Evolutionary conservation across 2,888 invertebrate species (phyloP).

Genomic region (Leptopilina drosophilae): DNA sequence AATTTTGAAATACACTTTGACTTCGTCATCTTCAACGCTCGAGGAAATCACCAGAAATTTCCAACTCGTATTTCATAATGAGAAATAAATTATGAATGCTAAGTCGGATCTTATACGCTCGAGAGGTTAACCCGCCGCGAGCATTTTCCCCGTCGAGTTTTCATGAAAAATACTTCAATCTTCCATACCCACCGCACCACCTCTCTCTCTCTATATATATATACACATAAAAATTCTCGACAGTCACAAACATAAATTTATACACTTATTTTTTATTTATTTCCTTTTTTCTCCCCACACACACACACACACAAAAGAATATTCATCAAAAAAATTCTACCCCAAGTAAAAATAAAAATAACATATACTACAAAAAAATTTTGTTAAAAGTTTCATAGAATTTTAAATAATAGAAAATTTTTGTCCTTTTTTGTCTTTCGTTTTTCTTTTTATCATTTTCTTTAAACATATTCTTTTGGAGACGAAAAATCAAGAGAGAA

Average conservation of each 20-base stretch:
- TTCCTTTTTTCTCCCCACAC: neutral
- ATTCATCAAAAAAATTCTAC: neutral
- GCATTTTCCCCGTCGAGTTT: slow-evolving; percentile 14
- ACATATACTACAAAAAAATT: too few relatives aligned
- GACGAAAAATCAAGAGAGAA: neutral
- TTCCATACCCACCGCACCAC: neutral
- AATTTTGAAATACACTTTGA: neutral
- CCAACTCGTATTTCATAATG: slow-evolving; percentile 27
- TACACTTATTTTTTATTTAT: too few relatives aligned
- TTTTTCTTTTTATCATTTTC: too few relatives aligned
- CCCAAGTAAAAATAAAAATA: neutral
- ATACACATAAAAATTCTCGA: neutral
- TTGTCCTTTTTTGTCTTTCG: too few relatives aligned
- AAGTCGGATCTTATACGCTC: slow-evolving; percentile 11
- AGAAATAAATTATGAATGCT: slow-evolving; percentile 27
- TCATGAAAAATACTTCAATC: slow-evolving; percentile 12
- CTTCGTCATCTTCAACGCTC: neutral
- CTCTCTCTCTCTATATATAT: too few relatives aligned
- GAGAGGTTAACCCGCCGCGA: slow-evolving; percentile 3
- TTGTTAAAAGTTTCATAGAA: neutral
- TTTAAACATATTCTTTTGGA: neutral
- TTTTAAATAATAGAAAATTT: neutral
- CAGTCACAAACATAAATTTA: neutral
- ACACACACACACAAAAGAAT: too few relatives aligned
- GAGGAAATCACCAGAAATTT: slow-evolving; percentile 24